Evolutionary conservation across 2,888 invertebrate genomes (phyloP).

Genomic region (Timema cristinae): DNA sequence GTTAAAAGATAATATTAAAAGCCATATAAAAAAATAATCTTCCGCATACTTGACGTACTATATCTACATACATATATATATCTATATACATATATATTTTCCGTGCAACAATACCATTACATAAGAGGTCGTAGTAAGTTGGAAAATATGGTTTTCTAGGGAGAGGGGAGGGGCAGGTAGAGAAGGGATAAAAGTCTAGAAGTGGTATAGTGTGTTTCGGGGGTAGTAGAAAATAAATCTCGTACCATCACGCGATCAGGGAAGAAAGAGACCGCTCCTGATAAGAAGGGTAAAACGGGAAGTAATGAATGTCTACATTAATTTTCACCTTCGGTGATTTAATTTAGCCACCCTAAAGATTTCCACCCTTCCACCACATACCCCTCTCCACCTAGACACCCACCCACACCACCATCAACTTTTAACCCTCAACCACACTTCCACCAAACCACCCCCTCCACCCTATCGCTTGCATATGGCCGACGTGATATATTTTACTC

Average conservation of each 20-base stretch:
- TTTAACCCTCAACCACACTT: not conserved
- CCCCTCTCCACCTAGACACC: not conserved
- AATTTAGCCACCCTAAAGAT: slow-evolving; percentile 24
- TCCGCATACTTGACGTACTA: no score
- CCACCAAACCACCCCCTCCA: slow-evolving; percentile 1
- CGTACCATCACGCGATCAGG: slow-evolving; percentile 26
- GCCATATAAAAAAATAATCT: no score
- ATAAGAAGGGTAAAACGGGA: slow-evolving; percentile 29
- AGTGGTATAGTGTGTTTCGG: not conserved
- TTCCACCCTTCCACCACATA: slow-evolving; percentile 6
- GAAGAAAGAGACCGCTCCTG: slow-evolving; percentile 12
- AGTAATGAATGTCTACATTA: slow-evolving; percentile 32
- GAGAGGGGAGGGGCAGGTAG: not conserved
- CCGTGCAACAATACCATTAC: not conserved
- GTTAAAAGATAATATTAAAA: no score
- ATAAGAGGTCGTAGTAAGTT: not conserved
- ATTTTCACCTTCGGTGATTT: slow-evolving; percentile 32
- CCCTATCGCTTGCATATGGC: not conserved
- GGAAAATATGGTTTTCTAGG: not conserved
- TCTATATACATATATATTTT: slow-evolving; percentile 5
- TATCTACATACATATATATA: not conserved
- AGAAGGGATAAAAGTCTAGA: not conserved
- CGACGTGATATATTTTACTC: not conserved
- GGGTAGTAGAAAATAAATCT: slow-evolving; percentile 23
- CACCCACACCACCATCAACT: not conserved